phyloP scores from a whole-genome alignment of 2,888 invertebrate genomes.

The Chirona hameri region DNA sequence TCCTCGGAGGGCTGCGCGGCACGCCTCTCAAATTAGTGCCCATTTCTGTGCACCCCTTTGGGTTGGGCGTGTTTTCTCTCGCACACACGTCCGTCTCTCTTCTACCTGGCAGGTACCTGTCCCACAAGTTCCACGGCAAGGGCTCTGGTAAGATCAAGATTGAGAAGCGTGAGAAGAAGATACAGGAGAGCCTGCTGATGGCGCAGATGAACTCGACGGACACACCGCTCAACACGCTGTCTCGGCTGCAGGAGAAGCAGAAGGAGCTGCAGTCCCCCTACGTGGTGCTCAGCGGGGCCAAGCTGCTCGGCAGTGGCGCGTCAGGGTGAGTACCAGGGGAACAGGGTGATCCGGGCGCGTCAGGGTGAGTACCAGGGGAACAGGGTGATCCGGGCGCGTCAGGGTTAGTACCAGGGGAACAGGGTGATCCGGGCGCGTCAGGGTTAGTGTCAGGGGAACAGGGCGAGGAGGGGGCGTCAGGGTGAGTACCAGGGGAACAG shows the following conservation, averaged over 20 bases:
- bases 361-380: not conserved
- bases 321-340: not conserved
- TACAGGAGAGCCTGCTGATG: conserved; percentile 64
- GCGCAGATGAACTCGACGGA: conserved; percentile 97
- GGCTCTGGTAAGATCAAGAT: conserved; percentile 97
- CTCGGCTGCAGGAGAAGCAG: conserved; percentile 92
- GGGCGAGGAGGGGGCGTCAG: not conserved
- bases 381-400: not conserved
- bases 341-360: not conserved
- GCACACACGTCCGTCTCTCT: not conserved
- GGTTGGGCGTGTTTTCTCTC: too few species aligned
- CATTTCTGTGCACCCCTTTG: too few species aligned
- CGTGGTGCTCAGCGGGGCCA: conserved; percentile 81
- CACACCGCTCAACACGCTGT: conserved; percentile 91
- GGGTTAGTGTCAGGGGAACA: too few species aligned
- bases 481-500: too few species aligned
- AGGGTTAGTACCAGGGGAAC: too few species aligned
- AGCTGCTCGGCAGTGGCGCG: conserved; percentile 44
- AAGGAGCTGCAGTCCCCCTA: conserved; percentile 89
- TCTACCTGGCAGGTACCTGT: conserved; percentile 64
- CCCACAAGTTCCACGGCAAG: conserved; percentile 99
- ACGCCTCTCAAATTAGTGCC: too few species aligned
- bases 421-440: not conserved
- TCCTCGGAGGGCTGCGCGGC: too few species aligned
- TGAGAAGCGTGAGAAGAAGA: conserved; percentile 73